Conservation (phyloP, 2,797 vertebrate species). For the Cheracebus regulus region DNA sequence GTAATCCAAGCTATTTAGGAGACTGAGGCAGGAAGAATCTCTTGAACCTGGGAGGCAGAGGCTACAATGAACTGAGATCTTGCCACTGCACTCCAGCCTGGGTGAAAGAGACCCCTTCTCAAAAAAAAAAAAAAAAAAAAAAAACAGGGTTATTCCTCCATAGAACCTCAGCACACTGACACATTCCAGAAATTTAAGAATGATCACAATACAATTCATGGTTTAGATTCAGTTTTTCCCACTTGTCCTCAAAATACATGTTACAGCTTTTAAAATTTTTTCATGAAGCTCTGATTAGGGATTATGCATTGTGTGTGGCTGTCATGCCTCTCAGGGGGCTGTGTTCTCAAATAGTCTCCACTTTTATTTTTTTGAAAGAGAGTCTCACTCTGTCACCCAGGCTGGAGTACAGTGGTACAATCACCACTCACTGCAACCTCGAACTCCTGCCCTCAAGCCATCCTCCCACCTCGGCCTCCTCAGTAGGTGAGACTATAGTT, state of each 20-base stretch:
- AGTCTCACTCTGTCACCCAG: neutral
- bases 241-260: too few relatives aligned
- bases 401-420: neutral
- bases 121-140: too few relatives aligned
- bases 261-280: fast-evolving
- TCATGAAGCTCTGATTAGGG: neutral
- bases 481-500: too few relatives aligned
- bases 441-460: neutral
- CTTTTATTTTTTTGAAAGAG: neutral
- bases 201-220: fast-evolving
- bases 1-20: too few relatives aligned
- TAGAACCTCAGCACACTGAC: neutral
- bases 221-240: neutral
- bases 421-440: neutral
- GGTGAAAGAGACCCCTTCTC: too few relatives aligned
- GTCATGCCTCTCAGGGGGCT: neutral
- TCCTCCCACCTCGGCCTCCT: neutral
- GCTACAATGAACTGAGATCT: too few relatives aligned
- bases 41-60: too few relatives aligned
- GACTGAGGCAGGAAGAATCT: too few relatives aligned
- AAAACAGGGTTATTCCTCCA: neutral
- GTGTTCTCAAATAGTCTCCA: neutral
- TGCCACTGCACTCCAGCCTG: too few relatives aligned
- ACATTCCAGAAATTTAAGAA: neutral
- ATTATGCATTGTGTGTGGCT: fast-evolving